Evolutionary conservation across 2,113 vertebrate genomes (phyloP).

Genomic region (Campylomormyrus tamandua): DNA sequence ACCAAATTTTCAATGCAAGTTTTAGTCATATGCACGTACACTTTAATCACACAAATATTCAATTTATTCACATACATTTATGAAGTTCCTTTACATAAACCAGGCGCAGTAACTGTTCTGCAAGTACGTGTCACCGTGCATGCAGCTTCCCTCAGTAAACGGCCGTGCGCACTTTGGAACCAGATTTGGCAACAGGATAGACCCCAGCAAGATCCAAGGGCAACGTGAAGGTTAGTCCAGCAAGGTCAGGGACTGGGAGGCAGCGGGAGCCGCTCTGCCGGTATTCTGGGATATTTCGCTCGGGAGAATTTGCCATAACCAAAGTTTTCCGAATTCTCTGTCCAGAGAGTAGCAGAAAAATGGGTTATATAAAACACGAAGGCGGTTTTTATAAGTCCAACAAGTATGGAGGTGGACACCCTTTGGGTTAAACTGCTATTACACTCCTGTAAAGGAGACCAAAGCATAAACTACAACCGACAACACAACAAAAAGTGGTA

Average conservation of each 20-base stretch:
- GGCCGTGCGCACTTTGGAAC: background rate
- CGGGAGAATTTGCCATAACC: background rate
- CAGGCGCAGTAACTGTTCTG: background rate
- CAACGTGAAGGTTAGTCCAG: background rate
- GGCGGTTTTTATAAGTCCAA: background rate
- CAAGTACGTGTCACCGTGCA: background rate
- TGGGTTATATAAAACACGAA: background rate
- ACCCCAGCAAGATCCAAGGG: background rate
- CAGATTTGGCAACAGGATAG: background rate
- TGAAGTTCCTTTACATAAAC: background rate
- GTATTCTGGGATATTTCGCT: background rate
- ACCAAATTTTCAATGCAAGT: background rate
- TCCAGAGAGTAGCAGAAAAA: background rate
- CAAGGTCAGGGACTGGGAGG: background rate
- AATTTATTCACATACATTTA: background rate
- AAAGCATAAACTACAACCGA: background rate
- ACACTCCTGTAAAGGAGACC: background rate
- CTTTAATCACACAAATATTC: background rate
- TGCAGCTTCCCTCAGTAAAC: background rate
- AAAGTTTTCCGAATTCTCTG: background rate
- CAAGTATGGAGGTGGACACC: background rate
- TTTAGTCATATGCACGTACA: background rate
- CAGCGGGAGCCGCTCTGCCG: background rate
- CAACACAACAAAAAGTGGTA: background rate
- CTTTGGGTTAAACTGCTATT: background rate